These are phyloP conservation scores for Trogon melanurus DNA, from an alignment of 2,113 vertebrate species.

Conservation along the genomic window DNA sequence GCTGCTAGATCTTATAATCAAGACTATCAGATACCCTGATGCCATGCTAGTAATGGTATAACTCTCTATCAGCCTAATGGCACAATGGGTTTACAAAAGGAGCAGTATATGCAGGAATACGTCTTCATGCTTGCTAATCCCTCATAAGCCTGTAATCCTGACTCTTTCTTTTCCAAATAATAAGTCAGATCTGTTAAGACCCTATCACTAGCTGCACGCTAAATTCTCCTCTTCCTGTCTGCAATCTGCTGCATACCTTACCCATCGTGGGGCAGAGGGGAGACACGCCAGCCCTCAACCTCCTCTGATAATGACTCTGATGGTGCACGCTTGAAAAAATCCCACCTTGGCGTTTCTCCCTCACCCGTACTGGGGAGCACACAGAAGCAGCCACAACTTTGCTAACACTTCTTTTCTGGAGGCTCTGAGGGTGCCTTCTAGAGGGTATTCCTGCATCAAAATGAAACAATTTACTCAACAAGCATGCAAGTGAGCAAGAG, in stretches of 20 bases:
- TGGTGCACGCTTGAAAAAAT: not conserved
- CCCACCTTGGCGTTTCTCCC: not conserved
- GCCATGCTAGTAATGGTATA: slow-evolving; percentile 38
- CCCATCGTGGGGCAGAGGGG: not conserved
- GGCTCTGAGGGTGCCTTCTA: not conserved
- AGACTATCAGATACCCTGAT: slow-evolving; percentile 16
- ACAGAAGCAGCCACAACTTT: not conserved
- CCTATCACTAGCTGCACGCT: not conserved
- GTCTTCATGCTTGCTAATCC: slow-evolving; percentile 44
- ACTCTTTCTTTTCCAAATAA: slow-evolving; percentile 45
- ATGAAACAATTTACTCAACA: not conserved
- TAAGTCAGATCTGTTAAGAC: slow-evolving; percentile 48
- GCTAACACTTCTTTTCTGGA: not conserved
- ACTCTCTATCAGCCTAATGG: not conserved
- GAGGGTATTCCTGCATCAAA: not conserved
- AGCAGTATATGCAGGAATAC: slow-evolving; percentile 9
- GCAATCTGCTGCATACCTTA: not conserved
- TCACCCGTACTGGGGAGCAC: not conserved
- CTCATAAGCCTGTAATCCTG: slow-evolving; percentile 56
- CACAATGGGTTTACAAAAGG: slow-evolving; percentile 54
- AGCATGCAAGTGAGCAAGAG: not conserved
- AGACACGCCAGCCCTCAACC: not conserved
- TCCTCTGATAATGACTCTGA: too few species aligned
- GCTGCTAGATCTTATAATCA: slow-evolving; percentile 14
- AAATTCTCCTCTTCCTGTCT: not conserved